Evolutionary conservation across 2,797 vertebrate species (phyloP).

Genomic region (Sebastes reedi): DNA sequence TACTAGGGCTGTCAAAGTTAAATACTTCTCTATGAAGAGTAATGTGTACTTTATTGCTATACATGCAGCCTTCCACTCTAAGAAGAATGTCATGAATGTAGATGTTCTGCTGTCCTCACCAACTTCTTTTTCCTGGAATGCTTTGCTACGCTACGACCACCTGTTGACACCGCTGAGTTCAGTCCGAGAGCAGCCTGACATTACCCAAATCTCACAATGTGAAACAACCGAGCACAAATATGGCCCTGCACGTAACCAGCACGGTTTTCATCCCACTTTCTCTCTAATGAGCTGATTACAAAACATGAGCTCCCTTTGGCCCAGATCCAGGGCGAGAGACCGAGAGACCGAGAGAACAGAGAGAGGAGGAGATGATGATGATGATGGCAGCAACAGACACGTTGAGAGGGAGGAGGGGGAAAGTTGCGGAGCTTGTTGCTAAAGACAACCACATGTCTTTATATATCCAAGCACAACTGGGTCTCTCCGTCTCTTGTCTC

Average conservation of each 20-base stretch:
- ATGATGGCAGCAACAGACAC: constrained; percentile 30
- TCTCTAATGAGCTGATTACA: constrained; percentile 70
- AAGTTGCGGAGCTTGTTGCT: constrained; percentile 48
- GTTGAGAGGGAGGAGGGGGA: constrained; percentile 14
- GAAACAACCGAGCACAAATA: constrained; percentile 13
- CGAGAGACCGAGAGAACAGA: neutral
- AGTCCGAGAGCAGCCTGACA: neutral
- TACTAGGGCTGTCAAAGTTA: neutral
- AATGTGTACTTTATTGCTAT: neutral
- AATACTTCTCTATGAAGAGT: neutral
- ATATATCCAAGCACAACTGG: constrained; percentile 65
- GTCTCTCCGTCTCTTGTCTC: constrained; percentile 71
- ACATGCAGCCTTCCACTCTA: neutral
- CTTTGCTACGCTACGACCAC: constrained; percentile 13
- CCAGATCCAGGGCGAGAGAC: neutral
- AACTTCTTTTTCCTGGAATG: neutral
- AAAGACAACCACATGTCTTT: constrained; percentile 87
- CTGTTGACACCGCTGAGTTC: constrained; percentile 43
- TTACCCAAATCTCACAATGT: constrained; percentile 7
- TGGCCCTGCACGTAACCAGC: constrained; percentile 18
- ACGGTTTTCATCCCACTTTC: constrained; percentile 57
- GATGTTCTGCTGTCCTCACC: constrained; percentile 9
- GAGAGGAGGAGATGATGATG: constrained; percentile 20
- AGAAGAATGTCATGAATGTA: neutral
- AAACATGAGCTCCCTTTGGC: constrained; percentile 63